Percentiles rank a stretch among this genome's conserved stretches.
phyloP scores from a whole-genome alignment of 2,113 vertebrate genomes.

The Tachysurus fulvidraco region DNA sequence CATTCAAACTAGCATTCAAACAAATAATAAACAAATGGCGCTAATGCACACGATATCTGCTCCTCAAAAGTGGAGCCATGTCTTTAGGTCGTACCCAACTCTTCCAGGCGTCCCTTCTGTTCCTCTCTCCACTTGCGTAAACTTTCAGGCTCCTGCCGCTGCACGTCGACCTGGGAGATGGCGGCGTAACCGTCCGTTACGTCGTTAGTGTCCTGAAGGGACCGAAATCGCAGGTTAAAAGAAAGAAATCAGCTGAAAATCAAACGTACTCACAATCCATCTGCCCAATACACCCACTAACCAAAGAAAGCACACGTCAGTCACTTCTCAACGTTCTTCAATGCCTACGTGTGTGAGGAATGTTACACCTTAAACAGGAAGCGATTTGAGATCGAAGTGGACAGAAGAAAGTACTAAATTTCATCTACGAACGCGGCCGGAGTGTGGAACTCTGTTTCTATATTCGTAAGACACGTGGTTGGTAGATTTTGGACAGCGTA shows the following conservation, averaged over 20 bases:
- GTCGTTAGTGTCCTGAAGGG: conserved; percentile 84
- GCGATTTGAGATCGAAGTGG: neutral
- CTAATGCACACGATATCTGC: neutral
- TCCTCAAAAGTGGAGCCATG: neutral
- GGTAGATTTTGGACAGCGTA: neutral
- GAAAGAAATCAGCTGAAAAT: neutral
- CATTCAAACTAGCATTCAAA: neutral
- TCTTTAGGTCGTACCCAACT: conserved; percentile 76
- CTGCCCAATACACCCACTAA: too few species aligned
- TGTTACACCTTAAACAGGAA: neutral
- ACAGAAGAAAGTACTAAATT: neutral
- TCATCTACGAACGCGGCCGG: neutral
- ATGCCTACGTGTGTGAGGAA: neutral
- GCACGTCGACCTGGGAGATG: conserved; percentile 87
- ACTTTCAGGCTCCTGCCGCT: conserved; percentile 95
- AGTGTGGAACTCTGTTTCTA: too few species aligned
- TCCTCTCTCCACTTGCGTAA: conserved; percentile 97
- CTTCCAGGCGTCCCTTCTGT: conserved; percentile 88
- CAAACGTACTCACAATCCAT: too few species aligned
- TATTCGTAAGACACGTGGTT: too few species aligned
- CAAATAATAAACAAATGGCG: neutral
- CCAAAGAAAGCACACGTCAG: too few species aligned
- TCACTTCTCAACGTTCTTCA: neutral
- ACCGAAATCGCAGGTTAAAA: neutral
- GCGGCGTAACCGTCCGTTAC: conserved; percentile 86